These are phyloP conservation scores for Xanthia icteritia DNA, from an alignment of 2,888 invertebrate species.

Conservation along the genomic window DNA sequence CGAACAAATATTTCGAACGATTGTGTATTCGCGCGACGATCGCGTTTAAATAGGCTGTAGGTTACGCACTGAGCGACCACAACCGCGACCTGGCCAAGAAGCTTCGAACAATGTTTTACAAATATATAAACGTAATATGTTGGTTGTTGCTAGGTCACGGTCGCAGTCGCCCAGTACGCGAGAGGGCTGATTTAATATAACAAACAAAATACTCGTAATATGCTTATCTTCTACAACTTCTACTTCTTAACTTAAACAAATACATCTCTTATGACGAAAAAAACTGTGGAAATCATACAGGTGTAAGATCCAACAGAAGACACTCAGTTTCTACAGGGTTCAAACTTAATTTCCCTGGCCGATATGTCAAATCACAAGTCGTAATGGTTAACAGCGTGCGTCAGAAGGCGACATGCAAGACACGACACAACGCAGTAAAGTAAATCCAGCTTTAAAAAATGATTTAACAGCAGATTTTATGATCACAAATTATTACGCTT, in stretches of 20 bases:
- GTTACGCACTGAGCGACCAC: neutral
- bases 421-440: neutral
- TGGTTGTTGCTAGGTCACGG: neutral
- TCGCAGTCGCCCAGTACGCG: too few species aligned
- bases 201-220: conserved; percentile 54
- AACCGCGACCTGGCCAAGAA: neutral
- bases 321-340: neutral
- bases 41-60: too few species aligned
- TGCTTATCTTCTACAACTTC: conserved; percentile 58
- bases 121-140: neutral
- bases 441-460: neutral
- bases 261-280: conserved; percentile 53
- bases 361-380: neutral
- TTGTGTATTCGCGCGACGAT: too few species aligned
- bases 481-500: neutral
- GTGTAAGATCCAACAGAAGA: conserved; percentile 2
- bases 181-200: conserved; percentile 10
- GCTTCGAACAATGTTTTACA: neutral
- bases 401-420: neutral
- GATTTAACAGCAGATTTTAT: too few species aligned
- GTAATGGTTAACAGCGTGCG: neutral
- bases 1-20: neutral
- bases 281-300: conserved; percentile 25
- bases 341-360: too few species aligned
- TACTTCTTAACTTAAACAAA: conserved; percentile 52